A percentile compares a stretch with the other conserved stretches of the same genome.
Evolutionary conservation across 2,888 invertebrate genomes (phyloP).

Genomic region (Sacculina carcini): DNA sequence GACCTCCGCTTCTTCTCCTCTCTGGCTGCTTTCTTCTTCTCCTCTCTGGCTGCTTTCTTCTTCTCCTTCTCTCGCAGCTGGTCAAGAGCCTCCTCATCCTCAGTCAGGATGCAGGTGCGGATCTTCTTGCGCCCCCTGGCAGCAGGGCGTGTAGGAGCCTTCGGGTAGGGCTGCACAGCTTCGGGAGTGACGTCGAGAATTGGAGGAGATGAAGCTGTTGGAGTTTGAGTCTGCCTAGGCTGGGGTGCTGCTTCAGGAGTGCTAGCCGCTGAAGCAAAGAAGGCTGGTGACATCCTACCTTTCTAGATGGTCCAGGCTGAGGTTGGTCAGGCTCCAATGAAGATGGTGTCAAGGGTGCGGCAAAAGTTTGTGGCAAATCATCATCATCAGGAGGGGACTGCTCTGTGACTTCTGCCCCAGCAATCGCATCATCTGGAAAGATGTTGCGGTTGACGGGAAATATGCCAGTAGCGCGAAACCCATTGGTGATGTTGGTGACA

Average conservation of each 20-base stretch:
- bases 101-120: constrained; percentile 3
- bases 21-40: no score
- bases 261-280: neutral
- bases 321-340: neutral
- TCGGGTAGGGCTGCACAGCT: neutral
- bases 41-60: no score
- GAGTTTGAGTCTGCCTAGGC: neutral
- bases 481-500: neutral
- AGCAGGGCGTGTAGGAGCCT: neutral
- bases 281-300: neutral
- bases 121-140: constrained; percentile 2
- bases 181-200: neutral
- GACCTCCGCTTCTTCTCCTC: no score
- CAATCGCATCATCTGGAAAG: constrained; percentile 8
- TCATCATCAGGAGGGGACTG: neutral
- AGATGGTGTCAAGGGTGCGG: neutral
- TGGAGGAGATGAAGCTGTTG: neutral
- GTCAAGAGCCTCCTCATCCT: neutral
- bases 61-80: no score
- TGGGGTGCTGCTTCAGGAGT: neutral
- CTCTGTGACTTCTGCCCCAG: constrained; percentile 5
- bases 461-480: constrained; percentile 10
- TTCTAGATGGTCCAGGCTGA: neutral
- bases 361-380: neutral
- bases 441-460: constrained; percentile 8